These are phyloP conservation scores for Cavia aperea DNA, from an alignment of 2,113 vertebrate species.

Conservation along the genomic window DNA sequence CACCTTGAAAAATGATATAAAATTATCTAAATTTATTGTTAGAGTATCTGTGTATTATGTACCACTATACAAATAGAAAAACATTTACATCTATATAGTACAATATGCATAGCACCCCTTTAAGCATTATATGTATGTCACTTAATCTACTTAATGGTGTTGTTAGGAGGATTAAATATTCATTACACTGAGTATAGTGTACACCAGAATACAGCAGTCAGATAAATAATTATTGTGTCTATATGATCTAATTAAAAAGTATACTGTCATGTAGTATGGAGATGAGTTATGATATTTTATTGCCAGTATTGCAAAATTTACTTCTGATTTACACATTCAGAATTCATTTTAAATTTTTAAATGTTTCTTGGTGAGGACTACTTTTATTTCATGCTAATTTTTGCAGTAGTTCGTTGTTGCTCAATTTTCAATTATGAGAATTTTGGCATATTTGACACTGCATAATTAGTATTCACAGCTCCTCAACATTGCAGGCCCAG, in stretches of 20 bases:
- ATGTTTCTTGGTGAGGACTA: not conserved
- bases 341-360: not conserved
- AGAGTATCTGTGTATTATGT: not conserved
- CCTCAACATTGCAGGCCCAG: not conserved
- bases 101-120: not conserved
- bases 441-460: not conserved
- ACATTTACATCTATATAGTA: not conserved
- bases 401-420: not conserved
- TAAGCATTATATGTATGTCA: not conserved
- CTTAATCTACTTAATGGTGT: slow-evolving; percentile 8
- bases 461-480: slow-evolving; percentile 17
- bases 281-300: not conserved
- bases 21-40: not conserved
- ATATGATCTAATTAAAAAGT: not conserved
- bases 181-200: not conserved
- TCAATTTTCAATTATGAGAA: not conserved
- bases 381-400: not conserved
- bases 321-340: not conserved
- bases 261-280: not conserved
- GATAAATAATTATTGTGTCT: not conserved
- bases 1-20: not conserved
- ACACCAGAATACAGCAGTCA: not conserved
- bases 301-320: not conserved
- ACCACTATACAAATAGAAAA: not conserved
- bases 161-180: not conserved